Percentiles rank a stretch among this genome's conserved stretches.
Conservation (phyloP, 2,113 vertebrate species). For the Mandrillus leucophaeus region DNA sequence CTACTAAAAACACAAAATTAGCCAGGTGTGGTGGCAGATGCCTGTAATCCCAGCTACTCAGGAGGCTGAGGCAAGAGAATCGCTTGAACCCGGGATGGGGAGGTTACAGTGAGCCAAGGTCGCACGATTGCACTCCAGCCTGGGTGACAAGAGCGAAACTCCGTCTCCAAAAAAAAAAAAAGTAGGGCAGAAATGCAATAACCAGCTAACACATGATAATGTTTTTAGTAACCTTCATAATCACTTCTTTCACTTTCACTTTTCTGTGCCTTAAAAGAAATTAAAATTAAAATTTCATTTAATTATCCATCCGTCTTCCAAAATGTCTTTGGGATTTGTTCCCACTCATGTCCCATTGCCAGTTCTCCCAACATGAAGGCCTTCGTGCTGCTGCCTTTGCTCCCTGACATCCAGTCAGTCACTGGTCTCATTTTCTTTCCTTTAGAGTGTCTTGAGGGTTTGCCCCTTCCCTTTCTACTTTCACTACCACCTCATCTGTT, state of each 20-base stretch:
- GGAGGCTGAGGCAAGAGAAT: too few species aligned
- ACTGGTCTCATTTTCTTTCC: background rate
- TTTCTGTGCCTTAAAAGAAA: background rate
- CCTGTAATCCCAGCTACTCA: too few species aligned
- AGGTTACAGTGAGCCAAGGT: too few species aligned
- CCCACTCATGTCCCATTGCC: background rate
- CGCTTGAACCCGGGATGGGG: too few species aligned
- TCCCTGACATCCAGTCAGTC: too few species aligned
- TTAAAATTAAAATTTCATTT: background rate
- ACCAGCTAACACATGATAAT: background rate
- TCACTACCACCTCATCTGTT: background rate
- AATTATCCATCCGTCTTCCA: background rate
- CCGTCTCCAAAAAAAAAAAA: background rate
- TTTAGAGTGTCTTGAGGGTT: background rate
- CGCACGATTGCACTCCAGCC: too few species aligned
- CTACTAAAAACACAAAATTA: too few species aligned
- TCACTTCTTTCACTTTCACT: background rate
- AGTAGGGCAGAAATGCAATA: background rate
- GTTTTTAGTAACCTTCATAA: background rate
- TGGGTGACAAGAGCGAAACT: too few species aligned
- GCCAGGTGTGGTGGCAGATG: too few species aligned
- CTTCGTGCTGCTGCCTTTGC: background rate
- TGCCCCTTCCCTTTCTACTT: background rate
- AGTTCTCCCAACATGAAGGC: background rate
- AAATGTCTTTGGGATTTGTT: background rate